A percentile compares a stretch with the other conserved stretches of the same genome.
phyloP scores from a whole-genome alignment of 2,113 vertebrate species.

The Tachysurus fulvidraco region DNA sequence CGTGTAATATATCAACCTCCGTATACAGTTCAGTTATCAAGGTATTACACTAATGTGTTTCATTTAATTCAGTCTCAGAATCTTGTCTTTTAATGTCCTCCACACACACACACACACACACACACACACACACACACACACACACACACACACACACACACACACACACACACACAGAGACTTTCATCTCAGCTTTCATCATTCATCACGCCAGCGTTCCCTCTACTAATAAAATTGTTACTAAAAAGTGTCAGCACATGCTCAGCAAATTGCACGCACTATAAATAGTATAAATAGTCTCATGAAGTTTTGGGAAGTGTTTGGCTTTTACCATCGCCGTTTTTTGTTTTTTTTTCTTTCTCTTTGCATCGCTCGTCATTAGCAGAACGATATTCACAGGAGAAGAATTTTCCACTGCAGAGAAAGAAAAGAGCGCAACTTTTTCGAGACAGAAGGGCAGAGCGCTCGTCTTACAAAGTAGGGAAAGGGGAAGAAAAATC shows the following conservation, averaged over 20 bases:
- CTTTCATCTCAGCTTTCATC: not conserved
- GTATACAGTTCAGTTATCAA: too few species aligned
- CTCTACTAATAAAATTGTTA: not conserved
- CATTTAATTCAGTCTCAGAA: too few species aligned
- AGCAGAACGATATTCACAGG: slow-evolving; percentile 49
- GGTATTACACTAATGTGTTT: too few species aligned
- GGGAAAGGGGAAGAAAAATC: slow-evolving; percentile 27
- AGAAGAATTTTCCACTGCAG: slow-evolving; percentile 57
- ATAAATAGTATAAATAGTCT: slow-evolving; percentile 6
- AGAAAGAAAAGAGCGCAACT: slow-evolving; percentile 13
- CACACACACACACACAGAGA: too few species aligned
- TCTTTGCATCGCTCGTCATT: slow-evolving; percentile 45
- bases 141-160: too few species aligned
- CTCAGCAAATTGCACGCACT: not conserved
- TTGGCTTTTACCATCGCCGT: slow-evolving; percentile 13
- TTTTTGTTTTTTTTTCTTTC: slow-evolving; percentile 30
- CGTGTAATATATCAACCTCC: too few species aligned
- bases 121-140: too few species aligned
- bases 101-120: too few species aligned
- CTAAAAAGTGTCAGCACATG: slow-evolving; percentile 18
- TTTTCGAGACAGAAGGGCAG: slow-evolving; percentile 21
- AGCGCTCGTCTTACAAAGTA: slow-evolving; percentile 30
- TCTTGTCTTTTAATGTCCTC: too few species aligned
- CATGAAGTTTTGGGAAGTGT: slow-evolving; percentile 17
- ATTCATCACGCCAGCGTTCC: not conserved